A percentile compares a stretch with the other conserved stretches of the same genome.
Conservation (phyloP, 2,888 invertebrate species). For the Cataglyphis cursor region DNA sequence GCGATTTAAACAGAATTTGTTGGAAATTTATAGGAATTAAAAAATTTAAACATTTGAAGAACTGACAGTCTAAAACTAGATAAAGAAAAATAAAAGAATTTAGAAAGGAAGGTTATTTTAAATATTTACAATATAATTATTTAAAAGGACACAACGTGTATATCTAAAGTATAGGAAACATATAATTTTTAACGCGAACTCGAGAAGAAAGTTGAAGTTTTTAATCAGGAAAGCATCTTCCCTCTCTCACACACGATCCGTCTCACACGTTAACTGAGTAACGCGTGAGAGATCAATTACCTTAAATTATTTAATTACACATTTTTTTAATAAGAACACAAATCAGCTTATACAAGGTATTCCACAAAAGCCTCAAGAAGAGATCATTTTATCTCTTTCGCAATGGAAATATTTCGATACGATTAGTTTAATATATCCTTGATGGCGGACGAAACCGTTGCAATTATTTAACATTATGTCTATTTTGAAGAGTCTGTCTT, state of each 20-base stretch:
- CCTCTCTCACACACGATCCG: not conserved
- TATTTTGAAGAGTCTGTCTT: conserved; percentile 41
- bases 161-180: conserved; percentile 24
- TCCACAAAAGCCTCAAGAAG: conserved; percentile 71
- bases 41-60: not conserved
- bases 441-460: conserved; percentile 26
- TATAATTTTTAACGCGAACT: conserved; percentile 5
- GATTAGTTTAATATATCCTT: conserved; percentile 42
- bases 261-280: conserved; percentile 41
- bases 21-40: not conserved
- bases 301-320: conserved; percentile 50
- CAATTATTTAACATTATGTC: conserved; percentile 25
- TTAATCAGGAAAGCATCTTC: not conserved
- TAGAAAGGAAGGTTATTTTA: not conserved
- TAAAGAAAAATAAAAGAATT: not conserved
- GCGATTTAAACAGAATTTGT: not conserved
- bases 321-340: conserved; percentile 75
- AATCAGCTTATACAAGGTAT: conserved; percentile 72
- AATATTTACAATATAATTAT: conserved; percentile 14
- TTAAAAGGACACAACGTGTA: not conserved
- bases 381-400: conserved; percentile 72
- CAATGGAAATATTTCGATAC: conserved; percentile 71
- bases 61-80: not conserved
- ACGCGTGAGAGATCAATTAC: conserved; percentile 37
- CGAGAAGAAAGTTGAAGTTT: conserved; percentile 22